Conservation (phyloP, 2,888 invertebrate species). For the Creontiades dilutus region DNA sequence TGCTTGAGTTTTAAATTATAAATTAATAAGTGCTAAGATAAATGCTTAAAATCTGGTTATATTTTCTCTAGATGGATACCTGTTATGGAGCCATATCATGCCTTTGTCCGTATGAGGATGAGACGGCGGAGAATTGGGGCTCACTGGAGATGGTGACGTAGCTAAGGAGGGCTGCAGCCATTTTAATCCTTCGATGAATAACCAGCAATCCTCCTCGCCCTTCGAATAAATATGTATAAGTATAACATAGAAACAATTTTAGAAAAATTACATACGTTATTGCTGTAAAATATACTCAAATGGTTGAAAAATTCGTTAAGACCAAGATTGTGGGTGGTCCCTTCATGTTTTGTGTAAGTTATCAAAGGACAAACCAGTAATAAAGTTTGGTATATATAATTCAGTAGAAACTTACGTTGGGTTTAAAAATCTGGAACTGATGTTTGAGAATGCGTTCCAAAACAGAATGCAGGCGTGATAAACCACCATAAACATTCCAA, state of each 20-base stretch:
- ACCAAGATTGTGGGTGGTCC: no score
- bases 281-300: no score
- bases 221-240: conserved; percentile 75
- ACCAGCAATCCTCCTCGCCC: conserved; percentile 81
- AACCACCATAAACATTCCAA: conserved; percentile 83
- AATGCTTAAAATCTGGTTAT: no score
- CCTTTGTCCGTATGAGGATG: conserved; percentile 80
- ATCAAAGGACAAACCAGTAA: no score
- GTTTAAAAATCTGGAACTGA: conserved; percentile 80
- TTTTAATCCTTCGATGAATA: conserved; percentile 82
- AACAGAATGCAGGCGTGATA: conserved; percentile 81
- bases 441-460: conserved; percentile 82
- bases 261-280: no score
- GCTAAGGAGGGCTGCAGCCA: conserved; percentile 82
- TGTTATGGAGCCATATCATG: conserved; percentile 80
- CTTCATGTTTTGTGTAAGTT: no score
- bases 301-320: no score
- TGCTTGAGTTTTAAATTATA: no score
- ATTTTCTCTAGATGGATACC: conserved; percentile 76
- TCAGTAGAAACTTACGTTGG: conserved; percentile 78
- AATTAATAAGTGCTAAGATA: no score
- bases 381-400: no score
- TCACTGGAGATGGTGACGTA: conserved; percentile 79
- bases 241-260: no score
- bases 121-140: conserved; percentile 79